Base-by-base conservation (phyloP, 2,888 invertebrate species). In the Trichogramma evanescens region DNA sequence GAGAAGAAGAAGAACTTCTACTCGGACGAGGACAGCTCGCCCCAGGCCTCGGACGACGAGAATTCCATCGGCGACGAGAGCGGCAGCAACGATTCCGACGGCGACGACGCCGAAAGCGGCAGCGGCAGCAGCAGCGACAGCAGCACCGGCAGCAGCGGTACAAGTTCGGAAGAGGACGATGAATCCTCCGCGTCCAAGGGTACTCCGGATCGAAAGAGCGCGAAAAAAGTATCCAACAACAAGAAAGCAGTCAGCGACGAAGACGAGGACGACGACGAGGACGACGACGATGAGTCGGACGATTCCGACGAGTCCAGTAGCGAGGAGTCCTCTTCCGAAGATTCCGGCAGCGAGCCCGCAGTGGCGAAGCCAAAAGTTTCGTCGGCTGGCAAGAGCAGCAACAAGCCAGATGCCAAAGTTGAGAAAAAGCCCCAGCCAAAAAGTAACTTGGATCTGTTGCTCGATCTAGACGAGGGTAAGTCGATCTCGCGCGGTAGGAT, bases 381-480 rank as follows among this genome's bases (percentile, higher is more conserved):
- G 5, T 13, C 48, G 10, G 48, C 48, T 26, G 2, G 26, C 26
- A 26, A 26, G 26, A 59, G 64, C 58, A 63, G 69, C 77, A 69
- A 59, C 67, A 68, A 66, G 78, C 72, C 40, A 57, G 54, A 61
- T 80, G 77, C 70, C 53, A 40, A 72, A 68, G 73, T 70, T 49
- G 56, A 72, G 63, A 75, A 72, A 43, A 44, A 69, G 67, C 79
- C 81, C 73, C 82, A 85, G 73, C 81, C 71, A 7, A 83, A 82
- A 70, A 83, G 88, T 5, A 92, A 92, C 78, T 78, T 93, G 65
- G 94, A 95, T 77, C 80, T 95, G 10, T 80, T 95, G 7, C 76
- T 95, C 46, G 94, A 94, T 73, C 80, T 95, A 66, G 91, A 90
- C 74, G 84, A 84, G 69, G 80, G 84, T 81, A 85, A 86, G 72